These are phyloP conservation scores for Holocentrus rufus DNA, from an alignment of 2,797 vertebrate genomes.

Conservation along the genomic window DNA sequence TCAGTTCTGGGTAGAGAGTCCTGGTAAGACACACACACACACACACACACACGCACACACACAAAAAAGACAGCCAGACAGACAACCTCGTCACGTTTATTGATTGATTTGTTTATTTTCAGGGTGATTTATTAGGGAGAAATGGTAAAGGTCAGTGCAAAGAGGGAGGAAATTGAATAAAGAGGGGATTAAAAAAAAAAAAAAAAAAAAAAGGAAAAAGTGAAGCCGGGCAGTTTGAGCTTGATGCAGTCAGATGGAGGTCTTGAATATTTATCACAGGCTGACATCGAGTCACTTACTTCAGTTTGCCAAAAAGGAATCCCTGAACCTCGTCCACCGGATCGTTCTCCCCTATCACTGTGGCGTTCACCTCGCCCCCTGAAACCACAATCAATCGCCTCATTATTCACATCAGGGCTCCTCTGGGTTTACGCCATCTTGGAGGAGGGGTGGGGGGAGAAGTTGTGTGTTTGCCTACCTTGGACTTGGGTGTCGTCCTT, in stretches of 20 bases:
- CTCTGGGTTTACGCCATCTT: slow-evolving; percentile 34
- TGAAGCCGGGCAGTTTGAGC: slow-evolving; percentile 23
- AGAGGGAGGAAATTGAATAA: slow-evolving; percentile 9
- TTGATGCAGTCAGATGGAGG: slow-evolving; percentile 49
- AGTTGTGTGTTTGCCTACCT: slow-evolving; percentile 77
- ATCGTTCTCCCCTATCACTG: slow-evolving; percentile 93
- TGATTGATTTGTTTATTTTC: slow-evolving; percentile 52
- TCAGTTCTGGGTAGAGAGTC: slow-evolving; percentile 88
- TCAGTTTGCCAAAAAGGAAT: slow-evolving; percentile 97
- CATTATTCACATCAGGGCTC: slow-evolving; percentile 53
- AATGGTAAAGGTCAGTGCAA: slow-evolving; percentile 21
- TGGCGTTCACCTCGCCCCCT: slow-evolving; percentile 91
- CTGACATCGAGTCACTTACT: slow-evolving; percentile 80
- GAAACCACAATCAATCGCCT: slow-evolving; percentile 67
- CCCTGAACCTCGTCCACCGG: slow-evolving; percentile 98
- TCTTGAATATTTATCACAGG: slow-evolving; percentile 58
- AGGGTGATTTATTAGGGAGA: slow-evolving; percentile 34
- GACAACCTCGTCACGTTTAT: slow-evolving; percentile 2
- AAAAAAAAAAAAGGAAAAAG: neutral
- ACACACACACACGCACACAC: neutral
- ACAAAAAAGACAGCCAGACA: slow-evolving; percentile 11
- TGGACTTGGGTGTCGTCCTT: slow-evolving; percentile 99
- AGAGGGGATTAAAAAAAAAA: too few species aligned
- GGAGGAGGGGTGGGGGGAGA: slow-evolving; percentile 19
- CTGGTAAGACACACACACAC: slow-evolving; percentile 55